Percentiles rank a stretch among this genome's conserved stretches.
Evolutionary conservation across 2,113 vertebrate species (phyloP).

Genomic region (Grammomys dolichurus): DNA sequence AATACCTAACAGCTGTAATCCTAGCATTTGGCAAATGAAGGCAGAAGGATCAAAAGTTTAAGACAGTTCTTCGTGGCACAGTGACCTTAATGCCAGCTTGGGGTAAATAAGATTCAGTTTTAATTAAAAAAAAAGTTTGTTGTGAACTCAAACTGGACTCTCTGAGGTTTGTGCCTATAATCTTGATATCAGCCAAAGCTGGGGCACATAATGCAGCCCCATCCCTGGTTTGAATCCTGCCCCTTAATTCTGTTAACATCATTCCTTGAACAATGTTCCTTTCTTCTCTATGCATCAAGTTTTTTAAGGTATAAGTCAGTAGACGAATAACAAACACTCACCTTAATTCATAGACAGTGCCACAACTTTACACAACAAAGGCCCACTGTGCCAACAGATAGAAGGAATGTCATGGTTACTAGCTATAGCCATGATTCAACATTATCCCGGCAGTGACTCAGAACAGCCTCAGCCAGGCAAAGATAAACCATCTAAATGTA

Average conservation of each 20-base stretch:
- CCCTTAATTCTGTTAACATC: not conserved
- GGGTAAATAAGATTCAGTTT: not conserved
- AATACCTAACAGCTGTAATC: not conserved
- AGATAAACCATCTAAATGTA: not conserved
- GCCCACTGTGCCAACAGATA: not conserved
- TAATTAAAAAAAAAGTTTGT: not conserved
- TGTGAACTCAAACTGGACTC: not conserved
- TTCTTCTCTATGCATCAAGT: not conserved
- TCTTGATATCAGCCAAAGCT: not conserved
- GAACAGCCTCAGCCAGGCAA: not conserved
- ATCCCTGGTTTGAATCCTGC: not conserved
- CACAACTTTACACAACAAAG: not conserved
- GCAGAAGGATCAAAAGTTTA: not conserved
- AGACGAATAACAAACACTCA: not conserved
- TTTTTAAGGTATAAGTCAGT: slow-evolving; percentile 5
- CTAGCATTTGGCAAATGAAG: not conserved
- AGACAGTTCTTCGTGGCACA: not conserved
- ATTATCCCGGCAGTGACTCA: not conserved
- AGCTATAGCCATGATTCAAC: not conserved
- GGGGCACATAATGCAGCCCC: not conserved
- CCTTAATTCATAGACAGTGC: not conserved
- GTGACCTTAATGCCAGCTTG: not conserved
- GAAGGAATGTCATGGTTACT: not conserved
- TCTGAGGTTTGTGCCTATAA: not conserved
- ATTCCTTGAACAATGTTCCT: not conserved